Evolutionary conservation across 2,888 invertebrate species (phyloP), one percentile per base, ranked within the genome.

Genomic region (Drosophila atripex): DNA sequence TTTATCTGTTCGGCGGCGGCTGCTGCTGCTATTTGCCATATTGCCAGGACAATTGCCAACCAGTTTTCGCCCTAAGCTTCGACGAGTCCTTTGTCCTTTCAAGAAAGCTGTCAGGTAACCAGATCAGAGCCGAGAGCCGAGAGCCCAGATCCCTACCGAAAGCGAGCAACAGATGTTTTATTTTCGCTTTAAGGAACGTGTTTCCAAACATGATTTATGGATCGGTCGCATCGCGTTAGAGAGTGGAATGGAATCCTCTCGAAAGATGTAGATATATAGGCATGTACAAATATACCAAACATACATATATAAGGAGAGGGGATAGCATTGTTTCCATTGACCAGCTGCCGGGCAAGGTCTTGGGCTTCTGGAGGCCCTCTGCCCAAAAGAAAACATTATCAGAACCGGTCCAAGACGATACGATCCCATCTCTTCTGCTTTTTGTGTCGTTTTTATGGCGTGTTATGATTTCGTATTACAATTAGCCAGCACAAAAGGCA

Each of bases 401-500:
- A 56, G 64, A 85, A 82, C 86, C 84, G 86, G 87, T 87, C 71
- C 59, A 50, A 54, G 54, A 58, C 65, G 78, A 77, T 50, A 16
- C 51, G 32, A 43, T 49, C 52, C 49, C 57, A 52, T 45, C 50
- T 71, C 23, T 52, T 35, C 56, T 51, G 41, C 50, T 30, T 30
- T 70, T 70, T 79, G 77, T 84, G 71, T 85, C 80, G 56, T 85
- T 85, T 80, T 83, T 85, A 83, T 83, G 82, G 79, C 82, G 82
- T 83, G 82, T 83, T 83, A 83, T 83, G 82, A 83, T 83, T 87
- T 71, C 82, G 86, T 77, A 73, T 83, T 83, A 83, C 86, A 83
- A 83, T 83, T 83, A 87, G 86, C 83, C 57, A 65, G 68, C 65
- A 83, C 82, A 83, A 83, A 85, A 83, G 88, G 83, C 85, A 70